Conservation (phyloP, 2,888 invertebrate genomes). For the Eumerus sabulonum region DNA sequence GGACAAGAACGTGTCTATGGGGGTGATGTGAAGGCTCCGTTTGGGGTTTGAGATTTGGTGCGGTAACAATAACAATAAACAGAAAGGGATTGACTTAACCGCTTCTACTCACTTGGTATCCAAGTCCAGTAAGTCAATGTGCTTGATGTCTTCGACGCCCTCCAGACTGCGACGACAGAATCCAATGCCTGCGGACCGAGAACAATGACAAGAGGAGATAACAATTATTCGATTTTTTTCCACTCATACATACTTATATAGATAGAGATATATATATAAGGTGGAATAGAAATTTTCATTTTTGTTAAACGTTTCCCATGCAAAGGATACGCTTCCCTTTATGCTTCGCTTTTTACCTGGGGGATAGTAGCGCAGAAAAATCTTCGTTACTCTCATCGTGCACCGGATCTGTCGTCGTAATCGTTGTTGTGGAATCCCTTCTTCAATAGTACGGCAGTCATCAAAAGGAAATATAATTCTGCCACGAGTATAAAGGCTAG, state of each 20-base stretch:
- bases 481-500: background rate
- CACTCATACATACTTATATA: background rate
- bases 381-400: slow-evolving; percentile 83
- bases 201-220: background rate
- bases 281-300: background rate
- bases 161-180: slow-evolving; percentile 83
- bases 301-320: slow-evolving; percentile 21
- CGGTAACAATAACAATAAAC: slow-evolving; percentile 37
- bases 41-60: slow-evolving; percentile 6
- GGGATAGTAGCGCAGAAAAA: slow-evolving; percentile 86
- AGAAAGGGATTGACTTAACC: slow-evolving; percentile 10
- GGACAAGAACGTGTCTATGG: background rate
- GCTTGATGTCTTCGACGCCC: slow-evolving; percentile 81
- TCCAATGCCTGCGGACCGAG: slow-evolving; percentile 80
- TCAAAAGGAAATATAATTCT: slow-evolving; percentile 10
- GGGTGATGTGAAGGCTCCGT: slow-evolving; percentile 13
- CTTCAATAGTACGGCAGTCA: slow-evolving; percentile 33
- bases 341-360: slow-evolving; percentile 80
- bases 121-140: slow-evolving; percentile 84
- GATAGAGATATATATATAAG: too few relatives aligned
- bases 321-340: slow-evolving; percentile 4
- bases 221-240: slow-evolving; percentile 22
- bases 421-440: background rate
- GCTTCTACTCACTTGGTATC: slow-evolving; percentile 80
- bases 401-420: slow-evolving; percentile 54